phyloP scores from a whole-genome alignment of 2,888 invertebrate genomes.

The Spisula solida region DNA sequence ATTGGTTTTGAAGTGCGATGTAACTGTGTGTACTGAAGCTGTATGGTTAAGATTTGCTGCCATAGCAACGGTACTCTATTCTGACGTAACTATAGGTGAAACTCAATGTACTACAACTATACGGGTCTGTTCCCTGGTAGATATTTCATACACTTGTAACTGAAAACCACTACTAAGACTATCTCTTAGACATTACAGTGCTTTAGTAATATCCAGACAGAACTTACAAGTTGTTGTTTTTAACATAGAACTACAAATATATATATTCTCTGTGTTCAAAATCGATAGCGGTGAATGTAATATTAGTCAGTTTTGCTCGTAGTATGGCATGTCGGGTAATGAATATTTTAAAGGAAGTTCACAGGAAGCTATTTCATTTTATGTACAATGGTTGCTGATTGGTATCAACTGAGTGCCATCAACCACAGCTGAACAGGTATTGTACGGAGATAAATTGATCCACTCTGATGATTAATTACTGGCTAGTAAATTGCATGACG shows the following conservation, averaged over 20 bases:
- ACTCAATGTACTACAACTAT: too few species aligned
- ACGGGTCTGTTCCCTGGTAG: too few species aligned
- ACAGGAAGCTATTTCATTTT: constrained; percentile 28
- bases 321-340: constrained; percentile 18
- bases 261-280: constrained; percentile 6
- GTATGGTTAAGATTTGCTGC: too few species aligned
- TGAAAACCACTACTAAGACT: too few species aligned
- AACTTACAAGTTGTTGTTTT: not conserved
- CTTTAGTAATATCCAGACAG: too few species aligned
- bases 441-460: constrained; percentile 1
- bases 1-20: too few species aligned
- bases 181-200: too few species aligned
- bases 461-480: not conserved
- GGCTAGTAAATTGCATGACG: not conserved
- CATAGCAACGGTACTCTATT: too few species aligned
- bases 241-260: constrained; percentile 5
- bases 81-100: too few species aligned
- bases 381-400: not conserved
- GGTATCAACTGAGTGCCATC: not conserved
- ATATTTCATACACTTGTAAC: too few species aligned
- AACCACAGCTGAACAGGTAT: not conserved
- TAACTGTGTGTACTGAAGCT: too few species aligned
- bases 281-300: constrained; percentile 3
- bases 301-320: constrained; percentile 10
- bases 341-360: constrained; percentile 28